Base-by-base conservation (phyloP, 2,888 invertebrate genomes). In the Drosophila siamana region DNA sequence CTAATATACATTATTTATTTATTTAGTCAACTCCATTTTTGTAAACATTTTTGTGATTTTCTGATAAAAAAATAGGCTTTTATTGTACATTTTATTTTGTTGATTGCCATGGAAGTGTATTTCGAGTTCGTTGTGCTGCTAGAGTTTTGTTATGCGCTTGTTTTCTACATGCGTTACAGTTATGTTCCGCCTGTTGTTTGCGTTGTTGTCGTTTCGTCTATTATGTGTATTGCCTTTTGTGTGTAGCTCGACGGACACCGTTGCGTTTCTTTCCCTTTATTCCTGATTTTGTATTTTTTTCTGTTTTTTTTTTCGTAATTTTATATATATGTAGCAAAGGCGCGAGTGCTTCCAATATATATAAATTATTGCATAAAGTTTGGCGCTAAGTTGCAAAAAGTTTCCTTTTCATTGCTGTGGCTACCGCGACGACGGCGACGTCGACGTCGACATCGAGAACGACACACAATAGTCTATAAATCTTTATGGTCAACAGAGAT, bases 341-440 rank as follows among this genome's bases (percentile, higher is more conserved):
- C 51, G 78, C 61, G 68, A 63, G 50, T 68, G 72, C 67, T 60
- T 47, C 82, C 88, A 75, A 85, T 89, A 87, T 90, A 78, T 88
- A 89, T 90, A 88, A 88, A 89, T 90, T 90, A 88, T 90, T 90
- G 89, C 88, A 90, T 86, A 88, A 88, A 88, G 84, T 88, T 88
- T 84, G 88, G 89, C 86, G 90, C 86, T 89, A 88, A 86, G 89
- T 86, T 86, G 89, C 89, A 86, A 89, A 86, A 86, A 86, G 86
- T 86, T 89, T 86, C 82, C 86, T 87, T 87, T 86, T 85, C 89
- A 86, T 88, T 85, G 89, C 84, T 74, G 85, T 57, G 70, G 70
- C 80, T 46, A 68, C 74, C 62, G 69, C 83, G 72, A 71, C 69
- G 69, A n/a, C n/a, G n/a, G n/a, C n/a, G n/a, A 55, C 48, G 52